Percentiles rank a stretch among this genome's conserved stretches.
Conservation (phyloP, 2,888 invertebrate species). For the Odontocolon sp. region DNA sequence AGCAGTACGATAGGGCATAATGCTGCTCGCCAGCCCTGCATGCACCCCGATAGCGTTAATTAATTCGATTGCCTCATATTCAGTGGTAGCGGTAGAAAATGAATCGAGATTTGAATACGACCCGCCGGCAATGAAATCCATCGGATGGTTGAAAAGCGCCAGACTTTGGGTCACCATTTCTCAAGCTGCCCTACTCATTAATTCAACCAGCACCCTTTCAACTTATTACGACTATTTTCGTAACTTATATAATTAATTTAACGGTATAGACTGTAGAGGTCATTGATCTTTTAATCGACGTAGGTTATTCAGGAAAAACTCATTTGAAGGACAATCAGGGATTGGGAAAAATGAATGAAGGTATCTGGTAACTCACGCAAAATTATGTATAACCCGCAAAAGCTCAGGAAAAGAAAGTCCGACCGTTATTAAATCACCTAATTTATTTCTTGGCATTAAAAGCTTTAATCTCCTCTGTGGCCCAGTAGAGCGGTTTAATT, state of each 20-base stretch:
- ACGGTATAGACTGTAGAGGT: no score
- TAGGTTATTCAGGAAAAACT: background rate
- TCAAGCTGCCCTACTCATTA: conserved; percentile 23
- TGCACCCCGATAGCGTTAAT: conserved; percentile 53
- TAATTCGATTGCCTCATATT: conserved; percentile 42
- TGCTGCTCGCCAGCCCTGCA: conserved; percentile 11
- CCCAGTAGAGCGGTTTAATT: background rate
- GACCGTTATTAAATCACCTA: background rate
- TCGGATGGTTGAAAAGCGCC: background rate
- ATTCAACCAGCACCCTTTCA: background rate
- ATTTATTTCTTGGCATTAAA: background rate
- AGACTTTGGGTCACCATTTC: conserved; percentile 15
- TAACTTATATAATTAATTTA: no score
- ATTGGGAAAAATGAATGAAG: background rate
- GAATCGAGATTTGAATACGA: conserved; percentile 23
- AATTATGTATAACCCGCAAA: background rate
- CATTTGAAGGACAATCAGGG: background rate
- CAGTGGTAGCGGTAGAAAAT: background rate
- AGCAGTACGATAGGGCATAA: conserved; percentile 6
- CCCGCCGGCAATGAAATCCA: conserved; percentile 26
- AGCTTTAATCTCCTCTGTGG: background rate
- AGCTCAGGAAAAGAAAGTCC: background rate
- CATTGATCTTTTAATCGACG: background rate
- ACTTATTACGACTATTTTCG: conserved; percentile 16
- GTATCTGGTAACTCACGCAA: background rate